A percentile compares a stretch with the other conserved stretches of the same genome.
Evolutionary conservation across 2,797 vertebrate species (phyloP).

Genomic region (Gastrophryne carolinensis): DNA sequence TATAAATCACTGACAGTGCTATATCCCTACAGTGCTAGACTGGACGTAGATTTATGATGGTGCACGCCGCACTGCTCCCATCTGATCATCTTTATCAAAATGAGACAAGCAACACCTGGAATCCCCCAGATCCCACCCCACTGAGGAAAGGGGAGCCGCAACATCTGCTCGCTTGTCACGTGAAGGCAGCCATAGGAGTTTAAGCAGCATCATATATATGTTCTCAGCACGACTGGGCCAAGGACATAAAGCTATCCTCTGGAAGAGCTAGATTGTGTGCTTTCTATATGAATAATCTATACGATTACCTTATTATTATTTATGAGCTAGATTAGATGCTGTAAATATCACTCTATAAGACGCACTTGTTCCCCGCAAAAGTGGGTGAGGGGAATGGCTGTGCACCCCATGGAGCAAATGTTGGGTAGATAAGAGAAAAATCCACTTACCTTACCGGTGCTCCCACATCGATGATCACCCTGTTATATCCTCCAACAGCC

Average conservation of each 20-base stretch:
- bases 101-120: constrained; percentile 51
- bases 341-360: too few relatives aligned
- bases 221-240: constrained; percentile 7
- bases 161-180: constrained; percentile 31
- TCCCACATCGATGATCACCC: too few relatives aligned
- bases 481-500: too few relatives aligned
- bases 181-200: background rate
- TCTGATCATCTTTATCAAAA: constrained; percentile 53
- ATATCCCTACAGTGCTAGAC: constrained; percentile 40
- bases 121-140: constrained; percentile 17
- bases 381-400: too few relatives aligned
- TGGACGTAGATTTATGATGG: constrained; percentile 49
- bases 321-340: too few relatives aligned
- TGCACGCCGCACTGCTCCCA: constrained; percentile 19
- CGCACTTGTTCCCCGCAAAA: too few relatives aligned
- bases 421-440: too few relatives aligned
- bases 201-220: constrained; percentile 5
- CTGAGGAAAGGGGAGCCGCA: constrained; percentile 12
- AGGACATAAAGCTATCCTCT: background rate
- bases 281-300: background rate
- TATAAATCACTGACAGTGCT: constrained; percentile 40
- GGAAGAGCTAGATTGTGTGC: too few relatives aligned
- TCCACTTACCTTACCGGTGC: too few relatives aligned
- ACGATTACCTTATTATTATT: background rate
- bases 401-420: too few relatives aligned